These are phyloP conservation scores for Tadarida brasiliensis DNA, from an alignment of 2,797 vertebrate species.

Conservation along the genomic window DNA sequence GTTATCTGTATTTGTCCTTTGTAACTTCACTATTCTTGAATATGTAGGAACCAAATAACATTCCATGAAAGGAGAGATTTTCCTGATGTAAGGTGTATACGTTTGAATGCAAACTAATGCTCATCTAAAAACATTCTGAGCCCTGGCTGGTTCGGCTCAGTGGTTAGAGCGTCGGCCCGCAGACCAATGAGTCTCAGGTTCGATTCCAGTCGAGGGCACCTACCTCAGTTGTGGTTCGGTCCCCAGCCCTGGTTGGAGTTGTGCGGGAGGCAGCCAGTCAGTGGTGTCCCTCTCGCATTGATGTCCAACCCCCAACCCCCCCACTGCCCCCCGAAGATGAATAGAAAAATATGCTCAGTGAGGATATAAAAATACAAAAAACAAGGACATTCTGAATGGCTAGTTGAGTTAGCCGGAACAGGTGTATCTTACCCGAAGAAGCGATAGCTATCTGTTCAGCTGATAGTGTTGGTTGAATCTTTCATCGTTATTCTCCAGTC, in stretches of 20 bases:
- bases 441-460: neutral
- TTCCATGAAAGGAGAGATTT: neutral
- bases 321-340: too few relatives aligned
- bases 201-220: too few relatives aligned
- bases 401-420: neutral
- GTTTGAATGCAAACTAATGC: conserved; percentile 1
- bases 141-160: too few relatives aligned
- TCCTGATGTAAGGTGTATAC: neutral
- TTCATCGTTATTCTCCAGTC: neutral
- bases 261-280: too few relatives aligned
- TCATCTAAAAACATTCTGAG: conserved; percentile 18
- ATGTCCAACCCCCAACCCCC: too few relatives aligned
- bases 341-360: too few relatives aligned
- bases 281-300: too few relatives aligned
- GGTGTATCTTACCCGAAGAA: neutral
- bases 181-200: too few relatives aligned
- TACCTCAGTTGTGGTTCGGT: too few relatives aligned
- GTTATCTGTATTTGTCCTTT: neutral
- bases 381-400: neutral
- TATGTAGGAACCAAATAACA: neutral
- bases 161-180: too few relatives aligned
- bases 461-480: neutral
- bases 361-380: too few relatives aligned
- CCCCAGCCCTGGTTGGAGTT: too few relatives aligned
- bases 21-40: neutral